Evolutionary conservation across 2,113 vertebrate species (phyloP), one percentile per base, ranked within the genome.

Genomic region (Cryptomyrus ogoouensis): DNA sequence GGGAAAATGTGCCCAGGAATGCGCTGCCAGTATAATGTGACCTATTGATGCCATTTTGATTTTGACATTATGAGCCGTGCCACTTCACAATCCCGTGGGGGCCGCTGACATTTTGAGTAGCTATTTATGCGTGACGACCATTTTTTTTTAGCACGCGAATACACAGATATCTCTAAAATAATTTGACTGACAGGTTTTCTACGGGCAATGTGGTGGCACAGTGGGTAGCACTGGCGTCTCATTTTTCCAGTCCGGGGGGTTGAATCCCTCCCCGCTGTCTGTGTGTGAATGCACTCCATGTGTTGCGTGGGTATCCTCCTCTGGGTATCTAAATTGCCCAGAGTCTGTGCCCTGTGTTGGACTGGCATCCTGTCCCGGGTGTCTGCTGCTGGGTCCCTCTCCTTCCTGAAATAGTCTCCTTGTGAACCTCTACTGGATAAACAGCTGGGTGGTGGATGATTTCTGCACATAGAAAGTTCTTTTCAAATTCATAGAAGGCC

Each of bases 1-100:
- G 46, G n/a, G 27, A 9, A 39, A 19, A n/a, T 31, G 24, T 47
- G 47, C n/a, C 12, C 21, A 86, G n/a, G 19, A 62, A 62, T 27
- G 3, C 27, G 17, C 24, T 88, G 87, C 0, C 87, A 42, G 53
- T 88, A 62, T 62, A 88, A n/a, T 88, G 87, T 88, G 87, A 88
- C 87, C 87, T 66, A 66, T 44, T 88, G 87, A 88, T 88, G 87
- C 52, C 49, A 44, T 88, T 88, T 88, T 88, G 53, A 88, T 88
- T 87, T 31, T 87, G 46, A 50, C 85, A 50, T 87, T 52, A 87
- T 35, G 24, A 31, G 24, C 53, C 2, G 17, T 88, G 31, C 15
- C 52, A 56, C 31, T 88, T 88, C 39, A 58, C 31, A 42, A 35
- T 58, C 87, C 87, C 53, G 13, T n/a, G 35, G 50, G 50, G 31